Percentiles rank a stretch among this genome's conserved stretches.
phyloP scores from a whole-genome alignment of 2,797 vertebrate species.

The Mus caroli region DNA sequence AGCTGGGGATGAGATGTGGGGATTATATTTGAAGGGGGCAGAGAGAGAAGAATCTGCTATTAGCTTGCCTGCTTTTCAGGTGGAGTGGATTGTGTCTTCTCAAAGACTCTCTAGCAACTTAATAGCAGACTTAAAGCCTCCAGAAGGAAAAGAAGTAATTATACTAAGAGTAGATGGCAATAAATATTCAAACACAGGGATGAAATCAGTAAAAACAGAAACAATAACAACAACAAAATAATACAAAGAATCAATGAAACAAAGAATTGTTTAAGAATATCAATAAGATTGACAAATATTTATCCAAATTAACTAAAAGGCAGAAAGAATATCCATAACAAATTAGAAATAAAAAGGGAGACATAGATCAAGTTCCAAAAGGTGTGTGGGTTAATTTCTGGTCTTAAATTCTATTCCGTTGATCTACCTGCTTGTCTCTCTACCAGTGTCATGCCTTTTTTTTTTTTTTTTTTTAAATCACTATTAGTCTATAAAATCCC shows the following conservation, averaged over 20 bases:
- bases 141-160: neutral
- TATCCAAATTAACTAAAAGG: neutral
- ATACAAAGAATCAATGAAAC: neutral
- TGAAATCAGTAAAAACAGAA: neutral
- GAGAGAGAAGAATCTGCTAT: neutral
- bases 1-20: neutral
- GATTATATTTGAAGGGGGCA: neutral
- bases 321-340: neutral
- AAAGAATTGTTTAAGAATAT: neutral
- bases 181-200: neutral
- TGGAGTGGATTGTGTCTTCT: neutral
- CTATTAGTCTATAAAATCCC: too few relatives aligned
- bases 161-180: neutral
- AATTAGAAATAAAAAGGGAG: neutral
- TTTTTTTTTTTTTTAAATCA: too few relatives aligned
- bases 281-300: neutral
- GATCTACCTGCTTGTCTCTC: too few relatives aligned
- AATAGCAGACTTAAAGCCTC: neutral
- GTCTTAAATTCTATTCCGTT: too few relatives aligned
- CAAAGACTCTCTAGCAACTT: neutral
- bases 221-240: neutral
- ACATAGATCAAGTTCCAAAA: too few relatives aligned
- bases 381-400: too few relatives aligned
- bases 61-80: neutral
- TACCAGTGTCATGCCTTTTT: too few relatives aligned